Evolutionary conservation across 2,797 vertebrate species (phyloP).

Genomic region (Fistularia tabacaria): DNA sequence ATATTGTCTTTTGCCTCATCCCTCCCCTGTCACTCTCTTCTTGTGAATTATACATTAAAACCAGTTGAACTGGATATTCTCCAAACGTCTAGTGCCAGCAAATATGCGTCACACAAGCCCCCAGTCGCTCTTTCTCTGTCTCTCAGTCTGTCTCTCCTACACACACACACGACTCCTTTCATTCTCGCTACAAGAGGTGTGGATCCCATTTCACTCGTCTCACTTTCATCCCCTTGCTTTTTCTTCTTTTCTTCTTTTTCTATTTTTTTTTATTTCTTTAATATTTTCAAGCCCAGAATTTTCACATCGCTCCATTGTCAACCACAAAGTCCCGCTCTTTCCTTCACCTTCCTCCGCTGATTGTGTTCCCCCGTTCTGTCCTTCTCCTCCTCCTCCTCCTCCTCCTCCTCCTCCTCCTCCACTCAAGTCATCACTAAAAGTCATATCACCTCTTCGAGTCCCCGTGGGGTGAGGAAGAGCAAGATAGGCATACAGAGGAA

Average conservation of each 20-base stretch:
- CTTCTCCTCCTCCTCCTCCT: constrained; percentile 51
- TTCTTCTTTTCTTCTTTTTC: constrained; percentile 25
- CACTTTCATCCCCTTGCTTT: constrained; percentile 26
- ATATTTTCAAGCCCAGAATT: constrained; percentile 23
- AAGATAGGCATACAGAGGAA: constrained; percentile 6
- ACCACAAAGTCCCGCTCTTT: constrained; percentile 35
- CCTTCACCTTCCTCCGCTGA: constrained; percentile 38
- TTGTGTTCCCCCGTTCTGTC: constrained; percentile 33
- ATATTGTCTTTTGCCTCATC: constrained; percentile 29
- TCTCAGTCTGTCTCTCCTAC: constrained; percentile 23
- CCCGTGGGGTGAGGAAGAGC: constrained; percentile 36
- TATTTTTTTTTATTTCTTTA: constrained; percentile 15
- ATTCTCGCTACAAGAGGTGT: constrained; percentile 37
- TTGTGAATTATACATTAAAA: constrained; percentile 70
- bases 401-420: constrained; percentile 54
- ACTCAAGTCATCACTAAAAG: constrained; percentile 62
- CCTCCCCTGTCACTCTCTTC: constrained; percentile 26
- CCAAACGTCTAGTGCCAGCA: constrained; percentile 52
- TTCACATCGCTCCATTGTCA: constrained; percentile 27
- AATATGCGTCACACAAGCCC: constrained; percentile 56
- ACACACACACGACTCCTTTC: constrained; percentile 10
- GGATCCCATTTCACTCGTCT: constrained; percentile 35
- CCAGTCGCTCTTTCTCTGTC: constrained; percentile 21
- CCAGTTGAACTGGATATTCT: constrained; percentile 42
- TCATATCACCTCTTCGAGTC: constrained; percentile 57